Conservation (phyloP, 53 echinoderm and acorn worm genomes). For the Echinometra lucunter region DNA sequence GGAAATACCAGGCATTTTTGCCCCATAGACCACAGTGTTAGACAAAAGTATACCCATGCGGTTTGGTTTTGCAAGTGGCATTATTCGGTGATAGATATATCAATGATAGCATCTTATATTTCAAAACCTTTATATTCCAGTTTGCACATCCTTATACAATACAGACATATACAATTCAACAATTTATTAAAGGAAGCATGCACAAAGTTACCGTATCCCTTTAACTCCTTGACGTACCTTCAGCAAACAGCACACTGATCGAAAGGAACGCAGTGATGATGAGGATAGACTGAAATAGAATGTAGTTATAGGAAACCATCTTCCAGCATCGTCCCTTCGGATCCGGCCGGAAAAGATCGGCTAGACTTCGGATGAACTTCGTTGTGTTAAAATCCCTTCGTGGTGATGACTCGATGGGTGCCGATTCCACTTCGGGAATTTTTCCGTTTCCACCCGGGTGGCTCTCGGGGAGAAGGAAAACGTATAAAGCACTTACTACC, state of each 20-base stretch:
- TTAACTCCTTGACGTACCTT: neutral
- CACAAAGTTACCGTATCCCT: too few relatives aligned
- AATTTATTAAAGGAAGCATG: too few relatives aligned
- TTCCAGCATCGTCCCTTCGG: slow-evolving; percentile 74
- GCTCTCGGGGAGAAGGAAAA: slow-evolving; percentile 71
- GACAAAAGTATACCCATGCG: too few relatives aligned
- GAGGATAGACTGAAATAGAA: slow-evolving; percentile 71
- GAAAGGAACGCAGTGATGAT: slow-evolving; percentile 38
- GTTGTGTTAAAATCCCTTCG: neutral
- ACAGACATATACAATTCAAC: too few relatives aligned
- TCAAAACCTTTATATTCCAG: too few relatives aligned
- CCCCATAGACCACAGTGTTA: too few relatives aligned
- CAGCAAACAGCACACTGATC: slow-evolving; percentile 46
- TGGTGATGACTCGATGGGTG: slow-evolving; percentile 4
- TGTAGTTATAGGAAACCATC: slow-evolving; percentile 69
- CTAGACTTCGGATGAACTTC: slow-evolving; percentile 46
- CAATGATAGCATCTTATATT: too few relatives aligned
- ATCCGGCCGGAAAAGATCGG: slow-evolving; percentile 68
- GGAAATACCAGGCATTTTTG: too few relatives aligned
- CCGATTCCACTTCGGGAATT: neutral
- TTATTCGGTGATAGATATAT: too few relatives aligned
- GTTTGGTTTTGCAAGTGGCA: too few relatives aligned
- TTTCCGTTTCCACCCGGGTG: slow-evolving; percentile 47
- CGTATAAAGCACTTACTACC: slow-evolving; percentile 55
- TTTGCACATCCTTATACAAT: too few relatives aligned